Evolutionary conservation across 2,113 vertebrate species (phyloP), one percentile per base, ranked within the genome.

Genomic region (Syngnathoides biaculeatus): DNA sequence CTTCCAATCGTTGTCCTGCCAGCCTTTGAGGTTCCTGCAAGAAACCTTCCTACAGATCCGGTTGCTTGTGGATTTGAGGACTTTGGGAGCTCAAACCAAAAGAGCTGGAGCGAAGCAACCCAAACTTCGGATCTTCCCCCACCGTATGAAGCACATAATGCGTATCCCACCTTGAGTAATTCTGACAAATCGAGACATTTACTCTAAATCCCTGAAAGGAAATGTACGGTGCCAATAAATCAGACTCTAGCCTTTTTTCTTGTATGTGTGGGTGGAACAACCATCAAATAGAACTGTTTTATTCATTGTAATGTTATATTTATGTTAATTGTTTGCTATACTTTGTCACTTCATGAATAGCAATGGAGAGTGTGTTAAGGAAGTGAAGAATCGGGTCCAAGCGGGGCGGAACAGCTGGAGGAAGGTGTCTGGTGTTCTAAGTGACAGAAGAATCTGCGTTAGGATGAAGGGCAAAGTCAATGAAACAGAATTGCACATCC

Each of bases 1-100:
- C 50, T 86, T 27, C 85, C 85, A 0, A 77, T 89, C 40, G 65
- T 89, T 5, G 7, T 87, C 56, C 43, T 87, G 1, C 79, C 85
- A 43, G 53, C 47, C 24, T 47, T 4, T 35, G 39, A 55, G 5
- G 14, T 2, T 27, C 5, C 60, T 12, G 1, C 1, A 4, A 3
- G 0, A 6, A 38, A 30, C 50, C 57, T 64, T 13, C 45, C 22
- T 7, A 26, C 69, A 20, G 0, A 45, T 13, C 5, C 48, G 52
- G 1, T 40, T 45, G 35, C 0, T 0, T 26, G 35, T 63, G 60
- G 57, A 56, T 78, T 61, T 74, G 53, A 73, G 17, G 26, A 24
- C 12, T 83, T 55, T 64, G 38, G 5, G 22, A 30, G 52, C 27
- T 47, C 53, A 45, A 48, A 58, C 20, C 63, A 64, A 40, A 27